phyloP scores from a whole-genome alignment of 2,113 vertebrate species.

The Boulengeromyrus knoepffleri region DNA sequence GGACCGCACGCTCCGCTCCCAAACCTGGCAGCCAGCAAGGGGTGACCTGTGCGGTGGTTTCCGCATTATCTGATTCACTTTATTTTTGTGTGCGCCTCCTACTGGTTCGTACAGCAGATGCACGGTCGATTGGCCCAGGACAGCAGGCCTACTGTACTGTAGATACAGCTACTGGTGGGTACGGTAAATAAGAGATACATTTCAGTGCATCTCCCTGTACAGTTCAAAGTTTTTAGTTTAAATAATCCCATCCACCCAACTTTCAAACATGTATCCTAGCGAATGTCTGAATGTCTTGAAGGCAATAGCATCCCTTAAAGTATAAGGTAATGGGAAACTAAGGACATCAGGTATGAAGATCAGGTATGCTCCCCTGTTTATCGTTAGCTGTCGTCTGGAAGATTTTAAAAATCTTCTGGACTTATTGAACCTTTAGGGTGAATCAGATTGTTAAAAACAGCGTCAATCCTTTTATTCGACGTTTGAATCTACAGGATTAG shows the following conservation, averaged over 20 bases:
- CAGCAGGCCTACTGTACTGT: not conserved
- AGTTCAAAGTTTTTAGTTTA: not conserved
- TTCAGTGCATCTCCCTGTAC: not conserved
- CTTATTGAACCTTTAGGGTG: not conserved
- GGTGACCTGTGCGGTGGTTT: not conserved
- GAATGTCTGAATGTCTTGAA: not conserved
- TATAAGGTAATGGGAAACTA: not conserved
- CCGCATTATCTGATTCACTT: not conserved
- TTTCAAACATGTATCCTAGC: not conserved
- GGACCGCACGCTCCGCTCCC: not conserved
- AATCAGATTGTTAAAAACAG: not conserved
- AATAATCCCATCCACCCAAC: not conserved
- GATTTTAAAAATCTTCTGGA: not conserved
- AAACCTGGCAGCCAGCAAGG: not conserved
- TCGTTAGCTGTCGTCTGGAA: not conserved
- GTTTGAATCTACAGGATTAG: not conserved
- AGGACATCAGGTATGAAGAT: not conserved
- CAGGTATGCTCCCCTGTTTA: not conserved
- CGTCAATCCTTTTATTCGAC: not conserved
- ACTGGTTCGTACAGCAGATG: not conserved
- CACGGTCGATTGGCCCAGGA: not conserved
- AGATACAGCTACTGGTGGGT: not conserved
- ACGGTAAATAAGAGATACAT: not conserved
- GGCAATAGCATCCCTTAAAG: not conserved
- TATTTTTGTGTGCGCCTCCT: not conserved